Evolutionary conservation across 1,140 invertebrate species (phyloP), one percentile per base, ranked within the genome.

Genomic region (Drosophila ercepeae): DNA sequence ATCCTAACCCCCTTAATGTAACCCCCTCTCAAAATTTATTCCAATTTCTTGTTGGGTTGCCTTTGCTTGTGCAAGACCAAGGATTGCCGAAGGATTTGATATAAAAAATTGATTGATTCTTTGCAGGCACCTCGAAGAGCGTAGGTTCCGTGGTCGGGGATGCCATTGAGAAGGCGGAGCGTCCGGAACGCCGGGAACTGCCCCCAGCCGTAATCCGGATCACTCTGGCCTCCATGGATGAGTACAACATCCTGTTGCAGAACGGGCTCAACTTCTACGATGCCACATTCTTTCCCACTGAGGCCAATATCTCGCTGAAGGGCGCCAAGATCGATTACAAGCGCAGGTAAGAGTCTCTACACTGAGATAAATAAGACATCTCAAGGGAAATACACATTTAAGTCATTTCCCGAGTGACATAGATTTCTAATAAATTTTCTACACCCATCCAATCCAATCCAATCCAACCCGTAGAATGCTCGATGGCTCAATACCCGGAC

Each of bases 211-310:
- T 94, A 2, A 94, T 97, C 49, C 93, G 96, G 59, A 93, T 96
- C 44, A 96, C 96, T 7, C 92, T 97, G 52, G 96, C 95, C 18
- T 96, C 94, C 44, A 93, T 96, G 45, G 96, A 96, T 63, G 96
- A 97, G 91, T 95, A 94, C 75, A 96, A 96, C 84, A 94, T 94
- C 78, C 92, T 97, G 29, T 92, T 97, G 42, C 95, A 96, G 91
- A 95, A 96, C 78, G 96, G 96, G 9, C 92, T 97, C 42, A 96
- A 97, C 91, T 97, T 97, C 92, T 97, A 96, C 82, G 96, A 95
- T 21, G 95, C 96, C 41, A 97, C 96, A 2, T 96, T 95, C 92
- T 97, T 97, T 92, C 96, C 96, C 23, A 96, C 95, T 4, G 96
- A 96, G 81, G 93, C 95, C 48, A 94, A 95, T 45, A 93, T 94